These are phyloP conservation scores for Aphelenchoides besseyi DNA, from an alignment of 1,140 invertebrate genomes.

Conservation along the genomic window DNA sequence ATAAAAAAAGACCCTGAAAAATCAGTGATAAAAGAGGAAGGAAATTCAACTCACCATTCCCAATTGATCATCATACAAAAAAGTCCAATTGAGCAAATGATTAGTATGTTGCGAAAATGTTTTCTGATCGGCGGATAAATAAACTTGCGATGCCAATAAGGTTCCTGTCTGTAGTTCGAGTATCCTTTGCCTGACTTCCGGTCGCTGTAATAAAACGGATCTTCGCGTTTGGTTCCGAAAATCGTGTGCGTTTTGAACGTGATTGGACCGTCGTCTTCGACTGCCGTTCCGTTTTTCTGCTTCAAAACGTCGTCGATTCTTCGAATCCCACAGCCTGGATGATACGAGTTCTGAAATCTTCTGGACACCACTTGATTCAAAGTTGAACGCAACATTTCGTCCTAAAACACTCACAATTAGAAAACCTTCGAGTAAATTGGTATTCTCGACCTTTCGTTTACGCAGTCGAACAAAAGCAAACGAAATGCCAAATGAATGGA, in stretches of 20 bases:
- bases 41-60: neutral
- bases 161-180: neutral
- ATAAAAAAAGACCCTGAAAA: too few relatives aligned
- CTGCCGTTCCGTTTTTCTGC: neutral
- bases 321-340: neutral
- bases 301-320: neutral
- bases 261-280: neutral
- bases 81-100: neutral
- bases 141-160: neutral
- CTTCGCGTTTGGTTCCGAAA: neutral
- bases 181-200: neutral
- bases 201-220: constrained; percentile 6
- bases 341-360: neutral
- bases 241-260: constrained; percentile 1
- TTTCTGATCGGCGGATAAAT: neutral
- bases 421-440: too few relatives aligned
- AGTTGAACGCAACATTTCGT: too few relatives aligned
- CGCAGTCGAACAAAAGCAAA: neutral
- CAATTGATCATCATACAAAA: neutral
- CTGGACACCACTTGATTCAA: neutral
- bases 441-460: neutral
- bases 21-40: neutral
- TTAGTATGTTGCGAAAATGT: neutral
- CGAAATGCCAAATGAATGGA: too few relatives aligned
- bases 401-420: too few relatives aligned